Evolutionary conservation across 2,888 invertebrate species (phyloP), one percentile per base, ranked within the genome.

Genomic region (Quadriops clusia): DNA sequence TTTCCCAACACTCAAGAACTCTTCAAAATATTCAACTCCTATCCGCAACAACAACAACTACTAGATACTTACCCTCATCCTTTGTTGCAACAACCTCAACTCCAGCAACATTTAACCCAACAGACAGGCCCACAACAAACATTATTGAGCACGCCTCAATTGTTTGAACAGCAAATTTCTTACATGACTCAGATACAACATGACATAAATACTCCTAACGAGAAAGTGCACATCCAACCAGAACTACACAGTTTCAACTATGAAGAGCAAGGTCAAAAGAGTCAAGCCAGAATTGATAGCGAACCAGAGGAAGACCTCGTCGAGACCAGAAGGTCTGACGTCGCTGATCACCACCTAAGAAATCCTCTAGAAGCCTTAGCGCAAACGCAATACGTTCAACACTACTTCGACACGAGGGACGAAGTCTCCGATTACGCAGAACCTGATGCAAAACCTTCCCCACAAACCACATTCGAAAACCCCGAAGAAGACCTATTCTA

Each of bases 221-320:
- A n/a, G n/a, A n/a, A n/a, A 10, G 27, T 8, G 27, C 28, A 30
- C 16, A 36, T 66, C 37, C 56, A 53, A 23, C 58, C 58, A 1
- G 57, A 61, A 25, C 58, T 45, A 35, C 60, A 63, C n/a, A 54
- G 58, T 3, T 65, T 64, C 46, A 63, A 64, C 41, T 65, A 64
- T 42, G 60, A 63, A 37, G 63, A 65, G 38, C 57, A 58, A 32
- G 51, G 52, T 9, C 41, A 45, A 33, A 46, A 47, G 27, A 40
- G 43, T 20, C 7, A 23, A 4, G 27, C 17, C 5, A 32, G 23
- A 22, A 47, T 56, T 37, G 55, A 53, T 28, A 49, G 46, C 3
- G 45, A 49, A 0, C 51, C 51, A 3, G 43, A 49, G 29, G 51
- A 54, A 1, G 24, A 16, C 13, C 30, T 11, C n/a, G 7, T 20